phyloP scores from a whole-genome alignment of 1,140 invertebrate species.

The Nebria ingens region DNA sequence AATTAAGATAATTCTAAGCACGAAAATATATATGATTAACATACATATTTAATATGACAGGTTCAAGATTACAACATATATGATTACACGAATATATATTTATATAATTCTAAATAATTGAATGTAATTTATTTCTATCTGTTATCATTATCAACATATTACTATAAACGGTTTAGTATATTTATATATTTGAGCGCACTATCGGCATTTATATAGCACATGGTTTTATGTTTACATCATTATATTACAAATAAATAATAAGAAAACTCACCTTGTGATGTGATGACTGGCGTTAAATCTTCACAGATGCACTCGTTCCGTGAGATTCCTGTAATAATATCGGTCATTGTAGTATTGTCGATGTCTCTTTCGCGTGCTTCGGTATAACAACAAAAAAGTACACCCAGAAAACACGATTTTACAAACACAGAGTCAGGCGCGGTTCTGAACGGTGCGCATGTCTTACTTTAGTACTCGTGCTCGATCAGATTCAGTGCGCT shows the following conservation, averaged over 20 bases:
- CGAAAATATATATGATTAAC: no score
- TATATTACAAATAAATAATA: not conserved
- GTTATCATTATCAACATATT: not conserved
- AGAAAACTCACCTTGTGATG: not conserved
- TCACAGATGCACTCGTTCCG: slow-evolving; percentile 1
- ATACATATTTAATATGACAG: no score
- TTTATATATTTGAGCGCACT: not conserved
- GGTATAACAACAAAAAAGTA: not conserved
- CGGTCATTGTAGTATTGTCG: not conserved
- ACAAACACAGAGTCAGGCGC: not conserved
- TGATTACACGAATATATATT: no score
- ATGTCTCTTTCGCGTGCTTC: no score
- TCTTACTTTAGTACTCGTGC: slow-evolving; percentile 2
- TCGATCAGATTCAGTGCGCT: not conserved
- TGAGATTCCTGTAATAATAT: not conserved
- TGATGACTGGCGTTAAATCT: not conserved
- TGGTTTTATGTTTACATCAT: slow-evolving; percentile 2
- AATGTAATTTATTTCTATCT: no score
- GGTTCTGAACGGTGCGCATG: slow-evolving; percentile 5
- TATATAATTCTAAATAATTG: no score
- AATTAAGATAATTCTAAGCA: no score
- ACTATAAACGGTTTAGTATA: not conserved
- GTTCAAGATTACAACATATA: no score
- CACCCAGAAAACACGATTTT: slow-evolving; percentile 1
- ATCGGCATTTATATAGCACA: not conserved